Conservation (phyloP, 1,140 invertebrate genomes). For the Spodoptera litura region DNA sequence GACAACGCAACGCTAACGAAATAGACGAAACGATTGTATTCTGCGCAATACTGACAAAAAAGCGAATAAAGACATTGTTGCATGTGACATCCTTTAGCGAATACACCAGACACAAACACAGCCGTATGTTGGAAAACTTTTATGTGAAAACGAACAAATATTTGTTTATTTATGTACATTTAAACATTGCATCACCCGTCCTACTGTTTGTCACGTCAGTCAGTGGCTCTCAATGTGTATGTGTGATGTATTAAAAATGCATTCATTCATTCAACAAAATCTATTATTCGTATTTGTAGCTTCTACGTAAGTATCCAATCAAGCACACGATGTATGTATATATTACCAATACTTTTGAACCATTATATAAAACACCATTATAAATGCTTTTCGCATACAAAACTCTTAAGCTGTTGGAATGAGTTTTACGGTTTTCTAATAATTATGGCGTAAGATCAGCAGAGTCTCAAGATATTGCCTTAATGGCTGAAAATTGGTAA, state of each 20-base stretch:
- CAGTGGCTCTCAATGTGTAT: not conserved
- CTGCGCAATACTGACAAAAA: slow-evolving; percentile 1
- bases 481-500: slow-evolving; percentile 1
- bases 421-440: slow-evolving; percentile 9
- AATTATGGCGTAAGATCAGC: slow-evolving; percentile 15
- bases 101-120: not conserved
- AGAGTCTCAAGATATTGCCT: not conserved
- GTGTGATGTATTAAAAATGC: too few relatives aligned
- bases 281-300: too few relatives aligned
- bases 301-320: too few relatives aligned
- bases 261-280: not conserved
- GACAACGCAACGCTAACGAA: slow-evolving; percentile 18
- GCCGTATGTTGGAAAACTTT: slow-evolving; percentile 1
- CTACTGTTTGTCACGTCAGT: not conserved
- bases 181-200: slow-evolving; percentile 4
- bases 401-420: not conserved
- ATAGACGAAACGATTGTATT: slow-evolving; percentile 1
- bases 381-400: not conserved
- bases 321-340: too few relatives aligned
- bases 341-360: not conserved
- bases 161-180: not conserved
- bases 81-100: slow-evolving; percentile 14
- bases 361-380: not conserved
- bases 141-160: slow-evolving; percentile 29
- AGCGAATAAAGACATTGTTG: slow-evolving; percentile 1